A percentile compares a stretch with the other conserved stretches of the same genome.
phyloP scores from a whole-genome alignment of 2,888 invertebrate species.

The Notocelia uddmanniana region DNA sequence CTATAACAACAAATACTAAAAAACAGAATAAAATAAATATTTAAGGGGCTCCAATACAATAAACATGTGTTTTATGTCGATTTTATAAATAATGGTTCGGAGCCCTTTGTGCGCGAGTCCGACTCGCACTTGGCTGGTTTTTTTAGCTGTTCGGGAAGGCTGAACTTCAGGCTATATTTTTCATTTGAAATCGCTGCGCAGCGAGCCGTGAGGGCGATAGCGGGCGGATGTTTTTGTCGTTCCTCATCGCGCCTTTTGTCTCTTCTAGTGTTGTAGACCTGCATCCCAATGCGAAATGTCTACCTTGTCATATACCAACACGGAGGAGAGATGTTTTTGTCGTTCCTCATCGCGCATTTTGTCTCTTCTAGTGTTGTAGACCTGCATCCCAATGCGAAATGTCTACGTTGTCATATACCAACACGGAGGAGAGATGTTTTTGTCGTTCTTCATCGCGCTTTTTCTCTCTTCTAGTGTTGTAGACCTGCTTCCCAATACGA shows the following conservation, averaged over 20 bases:
- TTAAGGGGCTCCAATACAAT: too few relatives aligned
- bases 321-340: constrained; percentile 33
- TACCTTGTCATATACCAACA: neutral
- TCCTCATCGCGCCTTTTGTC: constrained; percentile 15
- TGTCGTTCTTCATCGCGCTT: constrained; percentile 16
- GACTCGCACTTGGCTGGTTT: too few relatives aligned
- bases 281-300: neutral
- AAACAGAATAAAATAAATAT: too few relatives aligned
- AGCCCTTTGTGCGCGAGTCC: too few relatives aligned
- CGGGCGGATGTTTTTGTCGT: constrained; percentile 34
- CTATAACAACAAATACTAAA: too few relatives aligned
- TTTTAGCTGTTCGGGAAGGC: too few relatives aligned
- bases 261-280: neutral
- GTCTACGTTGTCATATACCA: neutral
- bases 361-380: constrained; percentile 3
- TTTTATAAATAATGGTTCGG: too few relatives aligned
- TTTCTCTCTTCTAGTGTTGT: constrained; percentile 6
- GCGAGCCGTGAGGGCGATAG: constrained; percentile 34
- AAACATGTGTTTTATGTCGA: too few relatives aligned
- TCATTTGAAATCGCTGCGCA: constrained; percentile 33
- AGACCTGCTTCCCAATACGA: neutral
- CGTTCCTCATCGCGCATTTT: constrained; percentile 17
- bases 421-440: constrained; percentile 28
- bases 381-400: neutral
- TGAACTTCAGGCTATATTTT: constrained; percentile 10